Percentiles rank a stretch among this genome's conserved stretches.
Evolutionary conservation across 2,113 vertebrate genomes (phyloP).

Genomic region (Actenoides lindsayi): DNA sequence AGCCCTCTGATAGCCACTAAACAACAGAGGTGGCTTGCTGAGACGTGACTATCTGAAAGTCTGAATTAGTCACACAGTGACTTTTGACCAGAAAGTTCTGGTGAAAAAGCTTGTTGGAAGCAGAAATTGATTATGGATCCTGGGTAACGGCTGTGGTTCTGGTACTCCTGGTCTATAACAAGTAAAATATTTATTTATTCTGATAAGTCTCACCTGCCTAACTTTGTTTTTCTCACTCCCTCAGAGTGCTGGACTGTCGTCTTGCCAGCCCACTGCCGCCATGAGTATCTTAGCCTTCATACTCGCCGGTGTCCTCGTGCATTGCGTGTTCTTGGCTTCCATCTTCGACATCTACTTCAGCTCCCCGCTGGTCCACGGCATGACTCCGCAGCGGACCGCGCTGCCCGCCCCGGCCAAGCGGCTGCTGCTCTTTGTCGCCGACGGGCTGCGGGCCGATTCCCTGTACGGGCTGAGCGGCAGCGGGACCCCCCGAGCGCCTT

Average conservation of each 20-base stretch:
- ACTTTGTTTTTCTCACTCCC: not conserved
- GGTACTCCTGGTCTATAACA: not conserved
- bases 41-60: not conserved
- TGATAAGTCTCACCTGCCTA: not conserved
- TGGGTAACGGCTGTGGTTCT: not conserved
- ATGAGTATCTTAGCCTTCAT: conserved; percentile 85
- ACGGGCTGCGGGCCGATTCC: conserved; percentile 91
- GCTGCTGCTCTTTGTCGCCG: conserved; percentile 90
- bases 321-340: conserved; percentile 90
- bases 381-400: conserved; percentile 83
- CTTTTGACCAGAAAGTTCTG: not conserved
- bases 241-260: not conserved
- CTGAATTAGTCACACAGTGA: not conserved
- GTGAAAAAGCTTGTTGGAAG: not conserved
- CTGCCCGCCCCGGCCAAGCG: conserved; percentile 87
- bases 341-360: conserved; percentile 99
- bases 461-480: conserved; percentile 79
- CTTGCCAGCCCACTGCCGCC: not conserved
- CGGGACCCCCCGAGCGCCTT: conserved; percentile 80
- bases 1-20: not conserved
- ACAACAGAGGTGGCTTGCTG: not conserved
- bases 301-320: conserved; percentile 85
- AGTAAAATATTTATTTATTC: not conserved
- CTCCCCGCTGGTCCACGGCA: conserved; percentile 94
- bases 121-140: not conserved